A percentile compares a stretch with the other conserved stretches of the same genome.
Evolutionary conservation across 1,140 invertebrate genomes (phyloP).

Genomic region (Chlorops oryzae): DNA sequence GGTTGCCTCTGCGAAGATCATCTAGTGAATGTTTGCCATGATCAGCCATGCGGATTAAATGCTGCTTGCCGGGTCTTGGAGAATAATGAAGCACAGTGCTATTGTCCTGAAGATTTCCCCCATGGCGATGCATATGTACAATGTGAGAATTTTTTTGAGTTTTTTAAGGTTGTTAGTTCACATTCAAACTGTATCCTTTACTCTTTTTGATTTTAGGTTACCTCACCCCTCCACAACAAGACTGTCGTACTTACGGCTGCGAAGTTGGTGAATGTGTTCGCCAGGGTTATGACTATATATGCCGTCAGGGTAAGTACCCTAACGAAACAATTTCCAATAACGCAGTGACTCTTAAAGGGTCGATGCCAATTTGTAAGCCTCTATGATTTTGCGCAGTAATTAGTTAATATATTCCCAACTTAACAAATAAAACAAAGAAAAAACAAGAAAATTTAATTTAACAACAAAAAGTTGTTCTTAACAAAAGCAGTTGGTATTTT

Average conservation of each 20-base stretch:
- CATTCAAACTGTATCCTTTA: neutral
- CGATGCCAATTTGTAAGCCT: too few relatives aligned
- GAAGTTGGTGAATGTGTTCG: slow-evolving; percentile 74
- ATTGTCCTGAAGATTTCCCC: slow-evolving; percentile 73
- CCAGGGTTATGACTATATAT: slow-evolving; percentile 72
- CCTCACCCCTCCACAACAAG: slow-evolving; percentile 53
- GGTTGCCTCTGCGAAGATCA: slow-evolving; percentile 68
- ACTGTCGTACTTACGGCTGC: slow-evolving; percentile 77
- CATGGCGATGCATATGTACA: slow-evolving; percentile 76
- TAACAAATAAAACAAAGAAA: slow-evolving; percentile 13
- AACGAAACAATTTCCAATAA: neutral
- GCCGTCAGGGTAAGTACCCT: slow-evolving; percentile 65
- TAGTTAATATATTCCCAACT: too few relatives aligned
- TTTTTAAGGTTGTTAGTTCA: neutral
- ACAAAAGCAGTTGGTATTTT: too few relatives aligned
- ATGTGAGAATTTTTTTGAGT: slow-evolving; percentile 57
- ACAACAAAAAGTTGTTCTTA: too few relatives aligned
- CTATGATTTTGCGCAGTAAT: too few relatives aligned
- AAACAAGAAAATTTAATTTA: too few relatives aligned
- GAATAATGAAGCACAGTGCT: slow-evolving; percentile 66
- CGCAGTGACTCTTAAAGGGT: too few relatives aligned
- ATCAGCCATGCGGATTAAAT: slow-evolving; percentile 71
- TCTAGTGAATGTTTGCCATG: slow-evolving; percentile 60
- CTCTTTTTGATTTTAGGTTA: slow-evolving; percentile 22
- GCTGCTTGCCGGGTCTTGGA: slow-evolving; percentile 68